Evolutionary conservation across 2,113 vertebrate genomes (phyloP), one percentile per base, ranked within the genome.

Genomic region (Nycticorax nycticorax): DNA sequence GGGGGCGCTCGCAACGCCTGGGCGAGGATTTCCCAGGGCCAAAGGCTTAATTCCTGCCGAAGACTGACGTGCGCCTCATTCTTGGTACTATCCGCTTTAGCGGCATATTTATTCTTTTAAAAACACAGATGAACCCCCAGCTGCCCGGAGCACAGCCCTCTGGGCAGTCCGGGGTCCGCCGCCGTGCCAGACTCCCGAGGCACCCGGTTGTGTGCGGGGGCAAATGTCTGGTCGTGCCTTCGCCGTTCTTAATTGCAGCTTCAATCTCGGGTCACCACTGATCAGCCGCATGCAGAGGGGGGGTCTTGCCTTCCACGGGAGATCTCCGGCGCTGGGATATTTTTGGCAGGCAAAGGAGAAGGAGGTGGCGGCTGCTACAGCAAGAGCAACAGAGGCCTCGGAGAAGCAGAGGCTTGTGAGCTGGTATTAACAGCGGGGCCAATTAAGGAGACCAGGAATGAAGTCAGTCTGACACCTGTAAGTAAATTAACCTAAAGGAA

Each of bases 241-340:
- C 1, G 3, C 52, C 43, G 23, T 9, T 66, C 30, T 53, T 22
- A 39, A 45, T 9, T 28, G 16, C 43, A n/a, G 17, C 39, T 75
- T 62, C 63, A 9, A 0, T 35, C 53, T 43, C n/a, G 3, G 50
- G 47, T 64, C 6, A 0, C 33, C 2, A 2, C 73, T 12, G n/a
- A 39, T 18, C 48, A 2, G 0, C 7, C 0, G 2, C 18, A 5
- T 3, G 1, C 52, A 3, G 0, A n/a, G 11, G 27, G 28, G 12
- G 37, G 32, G 20, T 27, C 43, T 57, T 11, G 0, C 8, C 4
- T 73, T 56, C 59, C 2, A 0, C 14, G 2, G 64, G 69, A 60
- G 6, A 30, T 30, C 69, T 62, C 43, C 0, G 1, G 43, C 4
- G 1, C 32, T 45, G 66, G 28, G 77, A 22, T 74, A 26, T 28